phyloP scores from a whole-genome alignment of 2,113 vertebrate genomes.

The Pipa parva region DNA sequence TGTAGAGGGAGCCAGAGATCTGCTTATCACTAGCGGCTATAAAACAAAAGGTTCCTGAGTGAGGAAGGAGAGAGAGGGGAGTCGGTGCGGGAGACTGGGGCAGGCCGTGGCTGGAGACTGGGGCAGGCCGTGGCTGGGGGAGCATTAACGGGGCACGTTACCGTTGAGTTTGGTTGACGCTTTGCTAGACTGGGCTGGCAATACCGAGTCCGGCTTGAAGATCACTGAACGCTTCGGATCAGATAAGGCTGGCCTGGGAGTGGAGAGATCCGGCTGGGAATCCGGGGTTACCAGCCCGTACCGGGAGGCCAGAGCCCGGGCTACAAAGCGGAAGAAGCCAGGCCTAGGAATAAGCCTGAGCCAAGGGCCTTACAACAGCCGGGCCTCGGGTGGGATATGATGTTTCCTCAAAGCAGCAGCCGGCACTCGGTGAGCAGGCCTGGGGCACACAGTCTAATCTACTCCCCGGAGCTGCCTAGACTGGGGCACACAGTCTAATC shows the following conservation, averaged over 20 bases:
- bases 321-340: not conserved
- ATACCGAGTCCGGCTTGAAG: not conserved
- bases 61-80: not conserved
- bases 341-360: conserved; percentile 41
- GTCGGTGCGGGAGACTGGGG: not conserved
- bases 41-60: conserved; percentile 35
- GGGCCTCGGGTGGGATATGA: conserved; percentile 25
- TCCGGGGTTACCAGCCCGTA: too few species aligned
- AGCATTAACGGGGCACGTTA: not conserved
- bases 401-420: conserved; percentile 41
- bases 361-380: conserved; percentile 23
- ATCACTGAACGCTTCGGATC: not conserved
- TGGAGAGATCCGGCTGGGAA: not conserved
- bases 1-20: conserved; percentile 7
- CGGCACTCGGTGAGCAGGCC: conserved; percentile 38
- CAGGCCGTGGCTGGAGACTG: conserved; percentile 23
- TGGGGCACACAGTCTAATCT: not conserved
- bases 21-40: conserved; percentile 4
- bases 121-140: conserved; percentile 14
- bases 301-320: conserved; percentile 45
- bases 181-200: not conserved
- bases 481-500: too few species aligned
- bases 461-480: too few species aligned
- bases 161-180: not conserved
- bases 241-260: not conserved